Evolutionary conservation across 2,888 invertebrate species (phyloP).

Genomic region (Cephonodes hylas): DNA sequence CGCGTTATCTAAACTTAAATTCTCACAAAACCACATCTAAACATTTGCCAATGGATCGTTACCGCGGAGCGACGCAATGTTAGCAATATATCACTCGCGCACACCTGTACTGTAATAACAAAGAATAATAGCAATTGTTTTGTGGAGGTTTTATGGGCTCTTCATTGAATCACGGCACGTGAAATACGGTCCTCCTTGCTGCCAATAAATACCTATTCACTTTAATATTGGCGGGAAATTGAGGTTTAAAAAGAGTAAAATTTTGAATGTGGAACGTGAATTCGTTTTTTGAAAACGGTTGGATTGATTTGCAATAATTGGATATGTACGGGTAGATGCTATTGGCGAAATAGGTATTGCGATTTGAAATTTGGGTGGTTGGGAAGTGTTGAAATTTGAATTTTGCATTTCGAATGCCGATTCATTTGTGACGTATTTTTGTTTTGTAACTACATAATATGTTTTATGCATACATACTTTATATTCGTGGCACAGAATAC

Average conservation of each 20-base stretch:
- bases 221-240: not conserved
- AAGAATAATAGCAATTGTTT: conserved; percentile 73
- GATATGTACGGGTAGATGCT: no score
- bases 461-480: no score
- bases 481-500: no score
- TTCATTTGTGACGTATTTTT: no score
- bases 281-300: not conserved
- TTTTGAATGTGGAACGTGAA: not conserved
- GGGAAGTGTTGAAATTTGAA: no score
- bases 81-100: conserved; percentile 67
- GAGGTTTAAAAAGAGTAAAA: not conserved
- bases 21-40: conserved; percentile 31
- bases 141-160: conserved; percentile 68
- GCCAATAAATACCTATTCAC: conserved; percentile 7
- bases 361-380: no score
- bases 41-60: conserved; percentile 40
- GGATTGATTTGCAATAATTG: no score
- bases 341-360: no score
- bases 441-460: no score
- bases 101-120: conserved; percentile 77
- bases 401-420: no score
- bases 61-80: conserved; percentile 62
- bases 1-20: not conserved
- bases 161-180: conserved; percentile 54
- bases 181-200: not conserved